These are phyloP conservation scores for Aphelinus certus DNA, from an alignment of 1,140 invertebrate genomes.

Conservation along the genomic window DNA sequence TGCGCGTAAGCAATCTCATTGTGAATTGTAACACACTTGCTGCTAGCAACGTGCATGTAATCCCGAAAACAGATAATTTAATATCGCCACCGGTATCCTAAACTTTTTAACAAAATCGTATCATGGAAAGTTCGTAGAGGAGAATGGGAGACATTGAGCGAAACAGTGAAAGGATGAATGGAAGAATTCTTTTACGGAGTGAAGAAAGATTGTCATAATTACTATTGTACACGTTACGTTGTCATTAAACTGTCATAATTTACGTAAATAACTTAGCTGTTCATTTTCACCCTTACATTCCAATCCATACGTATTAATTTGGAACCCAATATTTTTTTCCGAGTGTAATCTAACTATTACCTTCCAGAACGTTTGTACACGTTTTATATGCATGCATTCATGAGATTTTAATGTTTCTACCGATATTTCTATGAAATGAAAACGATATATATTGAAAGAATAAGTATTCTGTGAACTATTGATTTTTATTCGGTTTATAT, in stretches of 20 bases:
- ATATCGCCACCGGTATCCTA: neutral
- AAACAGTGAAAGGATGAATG: conserved; percentile 23
- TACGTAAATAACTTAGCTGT: conserved; percentile 41
- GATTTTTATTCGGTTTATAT: too few relatives aligned
- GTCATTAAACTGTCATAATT: conserved; percentile 57
- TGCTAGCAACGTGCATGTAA: neutral
- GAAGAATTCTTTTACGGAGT: conserved; percentile 24
- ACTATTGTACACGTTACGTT: conserved; percentile 52
- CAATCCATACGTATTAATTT: too few relatives aligned
- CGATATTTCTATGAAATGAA: too few relatives aligned
- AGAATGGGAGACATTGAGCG: conserved; percentile 23
- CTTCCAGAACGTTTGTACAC: too few relatives aligned
- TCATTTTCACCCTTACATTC: too few relatives aligned
- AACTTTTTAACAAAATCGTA: conserved; percentile 18
- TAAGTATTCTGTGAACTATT: too few relatives aligned
- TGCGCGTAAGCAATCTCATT: conserved; percentile 1
- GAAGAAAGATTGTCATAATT: conserved; percentile 40
- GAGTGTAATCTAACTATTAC: too few relatives aligned
- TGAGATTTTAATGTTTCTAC: too few relatives aligned
- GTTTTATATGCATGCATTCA: too few relatives aligned
- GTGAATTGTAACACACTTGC: conserved; percentile 9
- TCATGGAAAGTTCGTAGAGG: neutral
- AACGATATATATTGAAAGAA: too few relatives aligned
- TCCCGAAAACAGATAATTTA: neutral
- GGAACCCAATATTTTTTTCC: too few relatives aligned